phyloP scores from a whole-genome alignment of 2,888 invertebrate species.

The Melieria picta region DNA sequence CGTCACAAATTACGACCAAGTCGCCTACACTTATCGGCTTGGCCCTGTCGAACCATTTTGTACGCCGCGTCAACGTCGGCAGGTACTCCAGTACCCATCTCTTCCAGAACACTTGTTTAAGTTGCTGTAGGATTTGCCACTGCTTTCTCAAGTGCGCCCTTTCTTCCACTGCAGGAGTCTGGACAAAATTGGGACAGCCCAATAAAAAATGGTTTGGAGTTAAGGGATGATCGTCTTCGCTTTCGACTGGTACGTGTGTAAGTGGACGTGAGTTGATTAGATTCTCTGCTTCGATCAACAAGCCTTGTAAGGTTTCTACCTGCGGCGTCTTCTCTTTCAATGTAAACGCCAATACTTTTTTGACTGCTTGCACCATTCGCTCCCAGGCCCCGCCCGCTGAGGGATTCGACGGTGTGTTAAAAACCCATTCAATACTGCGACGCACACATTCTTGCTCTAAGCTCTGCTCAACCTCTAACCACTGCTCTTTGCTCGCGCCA shows the following conservation, averaged over 20 bases:
- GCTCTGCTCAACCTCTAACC: not conserved
- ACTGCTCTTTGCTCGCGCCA: conserved; percentile 29
- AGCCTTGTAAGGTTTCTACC: conserved; percentile 32
- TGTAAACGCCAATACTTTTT: conserved; percentile 26
- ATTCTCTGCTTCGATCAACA: conserved; percentile 38
- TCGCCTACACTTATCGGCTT: conserved; percentile 25
- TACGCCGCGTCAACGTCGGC: conserved; percentile 26
- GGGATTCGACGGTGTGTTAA: conserved; percentile 36
- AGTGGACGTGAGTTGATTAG: conserved; percentile 34
- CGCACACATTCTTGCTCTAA: conserved; percentile 17
- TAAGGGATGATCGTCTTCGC: conserved; percentile 24
- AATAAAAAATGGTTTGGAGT: conserved; percentile 35
- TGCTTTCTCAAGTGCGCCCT: conserved; percentile 21
- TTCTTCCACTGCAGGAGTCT: conserved; percentile 19
- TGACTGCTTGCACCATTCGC: conserved; percentile 31
- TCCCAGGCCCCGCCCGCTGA: conserved; percentile 35
- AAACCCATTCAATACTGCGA: conserved; percentile 35
- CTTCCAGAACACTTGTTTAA: conserved; percentile 14
- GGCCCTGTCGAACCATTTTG: conserved; percentile 14
- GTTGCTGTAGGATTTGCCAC: conserved; percentile 34
- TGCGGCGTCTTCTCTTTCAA: conserved; percentile 35
- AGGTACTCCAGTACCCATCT: conserved; percentile 17
- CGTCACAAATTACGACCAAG: conserved; percentile 39
- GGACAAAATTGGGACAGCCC: conserved; percentile 21
- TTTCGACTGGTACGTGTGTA: conserved; percentile 25